These are phyloP conservation scores for Podarcis muralis DNA, from an alignment of 2,113 vertebrate genomes.

Conservation along the genomic window DNA sequence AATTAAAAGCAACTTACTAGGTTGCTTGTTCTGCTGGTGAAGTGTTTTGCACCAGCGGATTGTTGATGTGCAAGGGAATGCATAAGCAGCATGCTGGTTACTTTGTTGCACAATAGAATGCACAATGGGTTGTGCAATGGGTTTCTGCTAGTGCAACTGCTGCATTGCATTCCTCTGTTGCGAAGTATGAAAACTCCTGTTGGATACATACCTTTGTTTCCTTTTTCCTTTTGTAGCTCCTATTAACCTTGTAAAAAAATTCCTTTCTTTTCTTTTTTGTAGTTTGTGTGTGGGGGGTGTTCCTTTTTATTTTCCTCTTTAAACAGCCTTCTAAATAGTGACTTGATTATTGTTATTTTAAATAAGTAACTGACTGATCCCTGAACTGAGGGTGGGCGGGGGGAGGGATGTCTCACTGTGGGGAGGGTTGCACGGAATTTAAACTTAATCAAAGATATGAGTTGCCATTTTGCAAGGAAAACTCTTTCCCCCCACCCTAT, in stretches of 20 bases:
- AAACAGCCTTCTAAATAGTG: not conserved
- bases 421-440: constrained; percentile 47
- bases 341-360: not conserved
- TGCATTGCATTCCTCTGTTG: too few relatives aligned
- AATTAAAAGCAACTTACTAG: too few relatives aligned
- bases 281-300: not conserved
- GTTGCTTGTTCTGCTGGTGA: too few relatives aligned
- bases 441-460: constrained; percentile 50
- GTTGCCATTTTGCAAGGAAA: constrained; percentile 61
- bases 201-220: too few relatives aligned
- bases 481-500: constrained; percentile 29
- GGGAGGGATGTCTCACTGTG: constrained; percentile 41
- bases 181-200: too few relatives aligned
- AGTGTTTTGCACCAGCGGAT: too few relatives aligned
- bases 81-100: too few relatives aligned
- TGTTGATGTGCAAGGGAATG: too few relatives aligned
- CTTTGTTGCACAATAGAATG: too few relatives aligned
- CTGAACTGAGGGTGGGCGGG: not conserved
- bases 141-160: too few relatives aligned
- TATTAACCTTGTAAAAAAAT: not conserved
- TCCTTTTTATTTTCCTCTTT: not conserved
- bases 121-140: too few relatives aligned
- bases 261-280: not conserved
- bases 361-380: constrained; percentile 21
- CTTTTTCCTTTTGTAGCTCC: not conserved